phyloP scores from a whole-genome alignment of 2,888 invertebrate species.

The Aleiodes testaceus region DNA sequence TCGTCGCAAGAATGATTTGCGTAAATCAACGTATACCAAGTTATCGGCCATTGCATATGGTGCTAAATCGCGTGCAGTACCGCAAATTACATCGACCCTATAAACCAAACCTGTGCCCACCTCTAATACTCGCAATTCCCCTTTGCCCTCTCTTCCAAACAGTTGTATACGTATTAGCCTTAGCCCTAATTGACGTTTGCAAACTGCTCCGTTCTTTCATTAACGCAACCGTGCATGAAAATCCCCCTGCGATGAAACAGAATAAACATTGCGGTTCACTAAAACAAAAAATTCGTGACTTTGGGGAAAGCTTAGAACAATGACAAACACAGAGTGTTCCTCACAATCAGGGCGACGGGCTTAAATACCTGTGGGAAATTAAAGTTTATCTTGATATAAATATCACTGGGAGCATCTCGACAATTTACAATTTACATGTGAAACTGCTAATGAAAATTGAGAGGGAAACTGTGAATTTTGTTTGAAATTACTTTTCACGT shows the following conservation, averaged over 20 bases:
- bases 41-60: background rate
- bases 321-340: background rate
- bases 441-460: too few species aligned
- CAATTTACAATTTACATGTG: too few species aligned
- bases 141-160: background rate
- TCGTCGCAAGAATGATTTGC: slow-evolving; percentile 10
- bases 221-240: background rate
- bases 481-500: too few species aligned
- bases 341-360: background rate
- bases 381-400: slow-evolving; percentile 10
- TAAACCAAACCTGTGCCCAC: background rate
- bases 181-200: background rate
- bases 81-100: slow-evolving; percentile 19
- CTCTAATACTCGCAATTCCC: background rate
- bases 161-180: background rate
- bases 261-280: background rate
- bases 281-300: slow-evolving; percentile 8
- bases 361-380: slow-evolving; percentile 19
- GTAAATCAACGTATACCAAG: slow-evolving; percentile 4
- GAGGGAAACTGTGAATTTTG: too few species aligned
- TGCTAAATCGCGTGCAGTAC: slow-evolving; percentile 14
- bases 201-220: slow-evolving; percentile 11
- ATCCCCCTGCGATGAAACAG: background rate
- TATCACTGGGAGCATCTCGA: background rate
- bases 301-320: background rate